Percentiles rank a stretch among this genome's conserved stretches.
phyloP scores from a whole-genome alignment of 1,140 invertebrate genomes.

The Adelges cooleyi region DNA sequence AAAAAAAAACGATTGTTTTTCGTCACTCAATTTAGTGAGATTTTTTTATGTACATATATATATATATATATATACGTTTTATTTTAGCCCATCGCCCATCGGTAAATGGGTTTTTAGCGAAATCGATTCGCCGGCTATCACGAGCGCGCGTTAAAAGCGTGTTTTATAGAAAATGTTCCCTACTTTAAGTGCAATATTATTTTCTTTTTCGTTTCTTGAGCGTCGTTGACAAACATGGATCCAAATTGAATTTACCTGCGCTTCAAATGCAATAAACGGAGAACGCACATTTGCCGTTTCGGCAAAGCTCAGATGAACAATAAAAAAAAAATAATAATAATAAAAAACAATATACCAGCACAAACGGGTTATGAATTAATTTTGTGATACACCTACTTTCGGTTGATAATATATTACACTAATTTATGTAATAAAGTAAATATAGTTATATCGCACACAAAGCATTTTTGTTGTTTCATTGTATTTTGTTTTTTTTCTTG shows the following conservation, averaged over 20 bases:
- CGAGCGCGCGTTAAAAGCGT: not conserved
- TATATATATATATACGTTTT: not conserved
- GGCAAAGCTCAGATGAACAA: no score
- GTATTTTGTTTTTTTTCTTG: no score
- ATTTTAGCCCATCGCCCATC: no score
- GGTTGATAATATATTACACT: no score
- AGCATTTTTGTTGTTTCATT: no score
- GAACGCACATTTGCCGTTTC: no score
- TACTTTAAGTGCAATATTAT: not conserved
- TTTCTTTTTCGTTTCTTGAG: not conserved
- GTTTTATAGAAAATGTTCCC: not conserved
- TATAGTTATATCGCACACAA: no score
- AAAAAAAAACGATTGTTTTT: constrained; percentile 14
- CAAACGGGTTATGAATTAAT: no score
- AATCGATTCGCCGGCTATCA: constrained; percentile 8
- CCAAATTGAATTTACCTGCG: not conserved
- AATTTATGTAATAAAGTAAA: no score
- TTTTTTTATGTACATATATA: not conserved
- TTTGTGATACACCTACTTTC: no score
- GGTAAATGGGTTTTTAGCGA: constrained; percentile 17
- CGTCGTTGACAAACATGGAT: not conserved
- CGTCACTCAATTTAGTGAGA: constrained; percentile 12
- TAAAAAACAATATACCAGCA: no score
- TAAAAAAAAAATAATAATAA: no score
- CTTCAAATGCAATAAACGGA: not conserved